phyloP scores from a whole-genome alignment of 2,888 invertebrate species.

The Ectropis crepuscularia region DNA sequence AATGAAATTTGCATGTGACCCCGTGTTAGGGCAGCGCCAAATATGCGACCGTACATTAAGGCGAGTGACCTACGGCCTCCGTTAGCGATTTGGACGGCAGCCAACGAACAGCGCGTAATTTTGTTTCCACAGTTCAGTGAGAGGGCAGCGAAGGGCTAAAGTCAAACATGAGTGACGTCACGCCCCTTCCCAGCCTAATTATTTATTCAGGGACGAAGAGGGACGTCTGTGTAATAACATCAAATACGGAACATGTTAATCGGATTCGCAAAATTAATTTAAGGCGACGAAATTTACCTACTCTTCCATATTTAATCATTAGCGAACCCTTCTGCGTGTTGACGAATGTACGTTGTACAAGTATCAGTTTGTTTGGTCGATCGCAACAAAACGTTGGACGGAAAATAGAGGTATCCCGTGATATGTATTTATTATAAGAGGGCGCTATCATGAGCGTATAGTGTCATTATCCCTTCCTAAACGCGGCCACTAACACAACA shows the following conservation, averaged over 20 bases:
- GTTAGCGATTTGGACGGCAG: constrained; percentile 68
- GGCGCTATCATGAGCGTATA: constrained; percentile 37
- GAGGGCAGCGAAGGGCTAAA: constrained; percentile 34
- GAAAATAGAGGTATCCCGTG: constrained; percentile 23
- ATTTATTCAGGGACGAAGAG: constrained; percentile 31
- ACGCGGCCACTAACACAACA: constrained; percentile 46
- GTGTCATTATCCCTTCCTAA: constrained; percentile 38
- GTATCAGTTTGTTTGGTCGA: constrained; percentile 10
- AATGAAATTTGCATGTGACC: constrained; percentile 41
- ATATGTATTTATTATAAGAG: constrained; percentile 24
- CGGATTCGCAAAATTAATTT: constrained; percentile 29
- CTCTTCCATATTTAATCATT: constrained; percentile 6
- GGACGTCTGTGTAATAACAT: constrained; percentile 34
- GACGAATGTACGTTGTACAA: constrained; percentile 6
- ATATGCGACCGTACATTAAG: constrained; percentile 70
- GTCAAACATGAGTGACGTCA: constrained; percentile 36
- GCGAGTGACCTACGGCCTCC: constrained; percentile 70
- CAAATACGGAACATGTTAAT: constrained; percentile 30
- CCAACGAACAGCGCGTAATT: constrained; percentile 64
- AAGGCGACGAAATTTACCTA: constrained; percentile 24
- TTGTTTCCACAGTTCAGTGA: constrained; percentile 33
- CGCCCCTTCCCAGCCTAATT: constrained; percentile 30
- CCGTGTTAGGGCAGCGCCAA: constrained; percentile 47
- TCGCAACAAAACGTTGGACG: neutral
- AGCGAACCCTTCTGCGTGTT: constrained; percentile 9